These are phyloP conservation scores for Bilobella aurantiaca DNA, from an alignment of 1,140 invertebrate genomes.

Conservation along the genomic window DNA sequence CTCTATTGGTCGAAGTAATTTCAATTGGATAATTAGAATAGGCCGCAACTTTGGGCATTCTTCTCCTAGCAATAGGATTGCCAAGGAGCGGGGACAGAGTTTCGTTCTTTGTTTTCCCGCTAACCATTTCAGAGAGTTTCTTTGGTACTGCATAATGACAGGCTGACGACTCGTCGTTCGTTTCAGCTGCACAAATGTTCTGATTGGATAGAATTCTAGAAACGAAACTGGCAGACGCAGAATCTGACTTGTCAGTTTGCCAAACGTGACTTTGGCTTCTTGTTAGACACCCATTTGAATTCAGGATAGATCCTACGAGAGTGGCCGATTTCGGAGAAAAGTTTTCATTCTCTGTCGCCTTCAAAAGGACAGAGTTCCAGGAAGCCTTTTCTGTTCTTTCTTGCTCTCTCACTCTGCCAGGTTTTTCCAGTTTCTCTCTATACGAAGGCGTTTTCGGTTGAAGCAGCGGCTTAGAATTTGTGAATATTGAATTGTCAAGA, in stretches of 20 bases:
- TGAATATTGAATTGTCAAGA: too few species aligned
- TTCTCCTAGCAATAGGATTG: background rate
- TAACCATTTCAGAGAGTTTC: background rate
- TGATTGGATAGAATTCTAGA: slow-evolving; percentile 25
- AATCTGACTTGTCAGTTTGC: slow-evolving; percentile 14
- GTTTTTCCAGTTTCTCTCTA: too few species aligned
- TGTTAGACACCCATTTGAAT: slow-evolving; percentile 15
- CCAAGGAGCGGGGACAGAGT: background rate
- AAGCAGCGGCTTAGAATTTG: too few species aligned
- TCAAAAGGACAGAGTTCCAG: too few species aligned
- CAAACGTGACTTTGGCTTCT: slow-evolving; percentile 34
- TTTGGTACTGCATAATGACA: background rate
- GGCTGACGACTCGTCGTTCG: background rate
- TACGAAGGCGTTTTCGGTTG: too few species aligned
- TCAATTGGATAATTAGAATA: background rate
- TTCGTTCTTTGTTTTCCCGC: background rate
- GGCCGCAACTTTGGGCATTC: background rate
- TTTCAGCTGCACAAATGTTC: slow-evolving; percentile 5
- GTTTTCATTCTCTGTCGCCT: too few species aligned
- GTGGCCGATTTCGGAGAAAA: background rate
- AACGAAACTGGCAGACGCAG: background rate
- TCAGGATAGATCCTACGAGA: background rate
- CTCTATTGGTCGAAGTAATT: background rate
- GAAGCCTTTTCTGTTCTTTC: too few species aligned
- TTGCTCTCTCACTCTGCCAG: too few species aligned